Evolutionary conservation across 2,888 invertebrate genomes (phyloP).

Genomic region (Polydrusus tereticollis): DNA sequence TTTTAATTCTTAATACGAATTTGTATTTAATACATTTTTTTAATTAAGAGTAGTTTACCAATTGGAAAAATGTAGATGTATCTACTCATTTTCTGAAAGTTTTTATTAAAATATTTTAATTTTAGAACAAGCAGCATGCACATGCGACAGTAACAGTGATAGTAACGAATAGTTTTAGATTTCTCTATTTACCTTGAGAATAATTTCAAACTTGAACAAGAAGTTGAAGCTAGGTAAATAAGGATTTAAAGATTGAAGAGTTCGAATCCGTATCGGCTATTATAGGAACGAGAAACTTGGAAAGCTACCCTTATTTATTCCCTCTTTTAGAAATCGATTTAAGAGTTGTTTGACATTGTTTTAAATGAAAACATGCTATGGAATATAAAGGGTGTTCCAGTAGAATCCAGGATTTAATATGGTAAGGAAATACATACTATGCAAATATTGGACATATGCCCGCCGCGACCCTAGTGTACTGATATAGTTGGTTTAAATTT

Average conservation of each 20-base stretch:
- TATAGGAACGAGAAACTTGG: neutral
- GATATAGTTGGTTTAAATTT: too few relatives aligned
- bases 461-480: too few relatives aligned
- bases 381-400: too few relatives aligned
- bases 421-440: too few relatives aligned
- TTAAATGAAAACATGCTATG: too few relatives aligned
- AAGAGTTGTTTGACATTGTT: neutral
- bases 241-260: conserved; percentile 11
- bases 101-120: neutral
- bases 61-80: too few relatives aligned
- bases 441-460: too few relatives aligned
- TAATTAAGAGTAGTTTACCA: too few relatives aligned
- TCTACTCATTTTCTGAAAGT: too few relatives aligned
- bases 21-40: too few relatives aligned
- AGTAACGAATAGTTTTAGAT: conserved; percentile 2
- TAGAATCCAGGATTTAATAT: too few relatives aligned
- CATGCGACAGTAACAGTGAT: neutral
- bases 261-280: conserved; percentile 10
- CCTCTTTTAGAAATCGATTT: neutral
- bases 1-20: too few relatives aligned
- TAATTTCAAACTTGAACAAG: conserved; percentile 7
- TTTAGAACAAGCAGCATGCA: conserved; percentile 6
- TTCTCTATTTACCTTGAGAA: conserved; percentile 5
- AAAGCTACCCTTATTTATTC: conserved; percentile 16
- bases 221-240: conserved; percentile 16